Percentiles rank a stretch among this genome's conserved stretches.
phyloP scores from a whole-genome alignment of 2,113 vertebrate species.

The Corythornis cristatus region DNA sequence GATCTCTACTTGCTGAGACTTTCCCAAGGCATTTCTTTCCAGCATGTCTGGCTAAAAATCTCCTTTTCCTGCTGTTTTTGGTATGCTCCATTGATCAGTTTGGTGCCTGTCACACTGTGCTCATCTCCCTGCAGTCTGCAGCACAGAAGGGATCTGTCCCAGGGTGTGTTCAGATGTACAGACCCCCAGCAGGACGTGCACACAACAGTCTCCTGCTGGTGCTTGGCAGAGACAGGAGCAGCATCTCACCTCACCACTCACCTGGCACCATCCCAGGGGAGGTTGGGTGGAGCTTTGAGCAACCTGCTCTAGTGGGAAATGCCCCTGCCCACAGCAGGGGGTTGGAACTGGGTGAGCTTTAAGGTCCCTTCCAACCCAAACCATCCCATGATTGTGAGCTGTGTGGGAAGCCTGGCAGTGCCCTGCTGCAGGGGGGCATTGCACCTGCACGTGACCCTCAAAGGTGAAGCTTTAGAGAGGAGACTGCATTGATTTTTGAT shows the following conservation, averaged over 20 bases:
- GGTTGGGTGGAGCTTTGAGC: neutral
- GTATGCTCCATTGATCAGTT: neutral
- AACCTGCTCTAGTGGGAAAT: neutral
- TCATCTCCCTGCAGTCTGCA: neutral
- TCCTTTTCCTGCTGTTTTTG: neutral
- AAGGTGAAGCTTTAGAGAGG: neutral
- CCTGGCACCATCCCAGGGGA: neutral
- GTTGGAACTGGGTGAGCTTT: neutral
- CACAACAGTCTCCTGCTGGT: neutral
- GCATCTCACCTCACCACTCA: too few species aligned
- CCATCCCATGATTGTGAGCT: neutral
- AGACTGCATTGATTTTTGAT: neutral
- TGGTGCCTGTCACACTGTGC: neutral
- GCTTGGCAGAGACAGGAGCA: neutral
- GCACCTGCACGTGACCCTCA: fast-evolving
- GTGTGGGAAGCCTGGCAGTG: neutral
- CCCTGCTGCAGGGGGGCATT: too few species aligned
- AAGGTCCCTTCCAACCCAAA: neutral
- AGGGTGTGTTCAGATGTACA: neutral
- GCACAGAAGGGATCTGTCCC: neutral
- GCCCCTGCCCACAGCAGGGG: neutral
- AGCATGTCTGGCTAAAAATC: neutral
- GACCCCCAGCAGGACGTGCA: neutral
- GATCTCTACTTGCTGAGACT: neutral
- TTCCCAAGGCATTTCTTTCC: neutral